A percentile compares a stretch with the other conserved stretches of the same genome.
Evolutionary conservation across 2,888 invertebrate genomes (phyloP).

Genomic region (Branchellion lobata): DNA sequence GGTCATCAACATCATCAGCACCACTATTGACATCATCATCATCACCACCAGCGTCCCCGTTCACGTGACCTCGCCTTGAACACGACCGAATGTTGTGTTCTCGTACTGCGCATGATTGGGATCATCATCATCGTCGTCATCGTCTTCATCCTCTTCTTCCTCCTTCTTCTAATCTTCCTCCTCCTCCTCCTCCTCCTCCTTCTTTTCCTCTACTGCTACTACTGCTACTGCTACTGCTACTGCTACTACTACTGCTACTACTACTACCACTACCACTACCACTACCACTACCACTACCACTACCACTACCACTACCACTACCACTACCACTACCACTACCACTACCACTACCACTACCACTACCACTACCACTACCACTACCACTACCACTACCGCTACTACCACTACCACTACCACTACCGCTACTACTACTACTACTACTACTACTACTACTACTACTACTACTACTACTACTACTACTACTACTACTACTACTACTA

Average conservation of each 20-base stretch:
- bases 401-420: not conserved
- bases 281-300: not conserved
- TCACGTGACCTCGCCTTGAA: not conserved
- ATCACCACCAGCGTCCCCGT: not conserved
- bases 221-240: too few species aligned
- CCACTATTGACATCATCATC: constrained; percentile 7
- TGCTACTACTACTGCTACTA: too few species aligned
- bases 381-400: constrained; percentile 35
- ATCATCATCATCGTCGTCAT: not conserved
- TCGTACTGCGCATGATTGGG: not conserved
- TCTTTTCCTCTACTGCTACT: too few species aligned
- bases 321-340: not conserved
- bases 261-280: not conserved
- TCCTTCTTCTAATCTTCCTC: too few species aligned
- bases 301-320: not conserved
- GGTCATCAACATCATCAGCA: not conserved
- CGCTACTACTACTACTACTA: not conserved
- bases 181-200: too few species aligned
- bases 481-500: constrained; percentile 14
- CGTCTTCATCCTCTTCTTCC: too few species aligned
- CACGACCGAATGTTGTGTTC: not conserved
- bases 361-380: constrained; percentile 36
- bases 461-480: constrained; percentile 17
- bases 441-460: constrained; percentile 2
- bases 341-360: constrained; percentile 37